These are phyloP conservation scores for Sclerodermus sp. DNA, from an alignment of 2,888 invertebrate species.

Conservation along the genomic window DNA sequence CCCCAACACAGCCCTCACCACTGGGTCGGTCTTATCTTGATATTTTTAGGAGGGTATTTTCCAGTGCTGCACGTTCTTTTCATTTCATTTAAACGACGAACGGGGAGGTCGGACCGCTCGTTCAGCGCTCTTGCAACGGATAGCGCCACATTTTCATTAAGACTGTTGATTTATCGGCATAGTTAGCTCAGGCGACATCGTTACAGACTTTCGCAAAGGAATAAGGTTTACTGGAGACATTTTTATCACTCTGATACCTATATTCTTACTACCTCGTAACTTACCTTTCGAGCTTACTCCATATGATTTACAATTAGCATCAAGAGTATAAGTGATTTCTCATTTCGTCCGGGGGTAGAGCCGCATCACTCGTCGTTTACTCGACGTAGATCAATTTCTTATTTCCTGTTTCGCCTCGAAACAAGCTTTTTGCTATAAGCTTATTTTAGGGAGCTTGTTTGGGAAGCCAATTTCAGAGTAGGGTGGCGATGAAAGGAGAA, in stretches of 20 bases:
- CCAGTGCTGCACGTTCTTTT: conserved; percentile 35
- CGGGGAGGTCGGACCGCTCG: conserved; percentile 31
- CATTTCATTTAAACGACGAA: conserved; percentile 38
- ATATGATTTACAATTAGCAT: too few relatives aligned
- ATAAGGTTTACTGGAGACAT: conserved; percentile 19
- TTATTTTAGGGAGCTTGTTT: conserved; percentile 16
- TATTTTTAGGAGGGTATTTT: conserved; percentile 43
- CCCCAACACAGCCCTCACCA: conserved; percentile 24
- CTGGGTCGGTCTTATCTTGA: conserved; percentile 39
- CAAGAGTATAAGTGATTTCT: too few relatives aligned
- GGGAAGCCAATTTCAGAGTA: conserved; percentile 17
- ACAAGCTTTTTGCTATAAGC: conserved; percentile 24
- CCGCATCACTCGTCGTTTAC: too few relatives aligned
- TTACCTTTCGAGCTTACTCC: too few relatives aligned
- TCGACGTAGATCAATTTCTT: too few relatives aligned
- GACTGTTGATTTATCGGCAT: conserved; percentile 44
- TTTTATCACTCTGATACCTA: conserved; percentile 20
- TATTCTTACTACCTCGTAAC: conserved; percentile 8
- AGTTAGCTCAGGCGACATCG: conserved; percentile 42
- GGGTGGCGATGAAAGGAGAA: conserved; percentile 12
- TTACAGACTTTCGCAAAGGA: conserved; percentile 26
- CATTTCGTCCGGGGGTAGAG: too few relatives aligned
- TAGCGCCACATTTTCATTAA: conserved; percentile 49
- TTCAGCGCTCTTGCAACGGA: conserved; percentile 31
- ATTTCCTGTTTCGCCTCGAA: too few relatives aligned